These are phyloP conservation scores for Calonectris borealis DNA, from an alignment of 2,113 vertebrate species.

Conservation along the genomic window DNA sequence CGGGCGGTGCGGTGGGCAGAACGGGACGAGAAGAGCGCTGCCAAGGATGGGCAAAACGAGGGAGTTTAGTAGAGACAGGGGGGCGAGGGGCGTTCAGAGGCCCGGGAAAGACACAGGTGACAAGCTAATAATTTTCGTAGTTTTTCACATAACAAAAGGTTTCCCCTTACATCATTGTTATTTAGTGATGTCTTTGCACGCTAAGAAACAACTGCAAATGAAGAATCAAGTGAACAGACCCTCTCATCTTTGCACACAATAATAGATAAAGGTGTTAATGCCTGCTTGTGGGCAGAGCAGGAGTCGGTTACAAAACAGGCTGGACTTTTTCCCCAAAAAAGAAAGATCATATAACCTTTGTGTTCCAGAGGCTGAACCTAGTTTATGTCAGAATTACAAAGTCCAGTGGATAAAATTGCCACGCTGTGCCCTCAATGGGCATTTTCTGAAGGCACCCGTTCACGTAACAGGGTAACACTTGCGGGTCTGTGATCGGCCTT, in stretches of 20 bases:
- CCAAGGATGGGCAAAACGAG: neutral
- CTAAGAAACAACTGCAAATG: neutral
- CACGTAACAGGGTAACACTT: rapidly evolving
- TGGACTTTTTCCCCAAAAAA: neutral
- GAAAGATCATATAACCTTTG: neutral
- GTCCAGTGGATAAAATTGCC: too few relatives aligned
- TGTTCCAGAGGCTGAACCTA: neutral
- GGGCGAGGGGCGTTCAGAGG: neutral
- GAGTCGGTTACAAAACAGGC: too few relatives aligned
- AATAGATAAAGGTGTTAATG: too few relatives aligned
- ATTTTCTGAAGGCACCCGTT: neutral
- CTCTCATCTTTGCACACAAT: rapidly evolving
- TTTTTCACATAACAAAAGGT: neutral
- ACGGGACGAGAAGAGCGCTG: neutral
- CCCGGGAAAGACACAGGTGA: neutral
- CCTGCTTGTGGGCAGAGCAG: rapidly evolving
- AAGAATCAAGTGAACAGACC: rapidly evolving
- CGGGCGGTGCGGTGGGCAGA: neutral
- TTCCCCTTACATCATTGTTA: rapidly evolving
- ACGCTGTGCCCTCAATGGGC: rapidly evolving
- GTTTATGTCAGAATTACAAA: neutral
- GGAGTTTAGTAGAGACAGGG: rapidly evolving
- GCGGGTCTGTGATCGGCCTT: too few relatives aligned
- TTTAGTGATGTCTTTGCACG: neutral
- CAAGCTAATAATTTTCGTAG: neutral